Base-by-base conservation (phyloP, 2,113 vertebrate species). In the Pteropus alecto region DNA sequence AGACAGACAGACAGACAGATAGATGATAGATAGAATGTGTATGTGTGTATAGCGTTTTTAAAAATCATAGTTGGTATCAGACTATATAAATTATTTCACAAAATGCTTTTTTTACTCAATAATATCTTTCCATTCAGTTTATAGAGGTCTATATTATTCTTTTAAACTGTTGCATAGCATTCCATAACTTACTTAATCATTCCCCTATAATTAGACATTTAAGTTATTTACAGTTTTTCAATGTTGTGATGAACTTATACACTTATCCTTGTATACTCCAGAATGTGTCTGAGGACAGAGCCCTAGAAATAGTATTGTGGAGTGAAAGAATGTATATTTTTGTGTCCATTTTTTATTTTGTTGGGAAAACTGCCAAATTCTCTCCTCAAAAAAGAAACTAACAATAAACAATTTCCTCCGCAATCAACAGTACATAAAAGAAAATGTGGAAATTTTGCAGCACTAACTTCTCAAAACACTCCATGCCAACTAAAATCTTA, bases 281-380 rank as follows among this genome's bases (percentile, higher is more conserved):
- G n/a, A 79, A 78, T 46, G 5, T 81, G 54, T 83, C 51, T 74
- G 18, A 74, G 38, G 61, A 5, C 19, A 35, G 18, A 87, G 83
- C 56, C 48, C 74, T 92, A 92, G 43, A 94, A 76, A 92, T 51
- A 92, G 73, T 94, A 94, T 78, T 56, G 1, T 46, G 74, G 43
- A 70, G 18, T 88, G 26, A 87, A 87, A 81, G 71, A 48, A 58
- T 26, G 2, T 74, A 2, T 74, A 19, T 78, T 79, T 78, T 83
- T 65, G 56, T 87, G 61, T 35, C 30, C 26, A 60, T 71, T 95
- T 94, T 87, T 92, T 51, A 79, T 79, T 94, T 96, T 65, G 58
- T 65, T 74, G 87, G n/a, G 74, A 87, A 93, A 95, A 61, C 70
- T 85, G 14, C 61, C 77, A 54, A 79, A 56, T 82, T 14, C 38